phyloP scores from a whole-genome alignment of 1,140 invertebrate genomes.

The Trissolcus basalis region DNA sequence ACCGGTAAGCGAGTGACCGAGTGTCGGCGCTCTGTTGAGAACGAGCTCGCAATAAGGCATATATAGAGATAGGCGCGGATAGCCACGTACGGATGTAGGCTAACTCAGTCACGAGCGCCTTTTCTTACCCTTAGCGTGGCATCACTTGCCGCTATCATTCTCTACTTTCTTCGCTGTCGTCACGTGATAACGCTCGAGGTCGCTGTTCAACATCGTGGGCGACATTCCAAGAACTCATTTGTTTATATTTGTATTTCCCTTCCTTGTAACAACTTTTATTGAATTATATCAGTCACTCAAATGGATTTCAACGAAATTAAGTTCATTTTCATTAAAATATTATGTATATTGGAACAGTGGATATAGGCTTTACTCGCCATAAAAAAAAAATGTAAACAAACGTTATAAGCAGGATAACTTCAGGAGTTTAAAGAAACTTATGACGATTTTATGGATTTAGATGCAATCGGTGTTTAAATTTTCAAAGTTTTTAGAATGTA shows the following conservation, averaged over 20 bases:
- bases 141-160: slow-evolving; percentile 45
- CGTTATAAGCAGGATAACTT: no score
- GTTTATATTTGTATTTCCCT: slow-evolving; percentile 4
- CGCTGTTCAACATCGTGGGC: slow-evolving; percentile 10
- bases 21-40: slow-evolving; percentile 52
- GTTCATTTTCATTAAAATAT: no score
- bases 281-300: no score
- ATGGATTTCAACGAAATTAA: no score
- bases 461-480: no score
- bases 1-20: slow-evolving; percentile 60
- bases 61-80: slow-evolving; percentile 59
- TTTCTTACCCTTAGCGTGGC: slow-evolving; percentile 64
- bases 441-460: no score
- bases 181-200: slow-evolving; percentile 20
- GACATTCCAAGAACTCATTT: slow-evolving; percentile 10
- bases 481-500: no score
- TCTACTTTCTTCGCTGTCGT: slow-evolving; percentile 44
- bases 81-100: slow-evolving; percentile 72
- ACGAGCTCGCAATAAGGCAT: slow-evolving; percentile 60
- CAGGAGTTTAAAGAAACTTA: no score
- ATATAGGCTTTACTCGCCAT: no score
- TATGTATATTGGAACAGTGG: no score
- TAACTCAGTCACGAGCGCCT: slow-evolving; percentile 73
- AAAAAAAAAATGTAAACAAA: no score
- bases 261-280: neutral